Percentiles rank a stretch among this genome's conserved stretches.
Evolutionary conservation across 2,113 vertebrate genomes (phyloP).

Genomic region (Calidris pugnax): DNA sequence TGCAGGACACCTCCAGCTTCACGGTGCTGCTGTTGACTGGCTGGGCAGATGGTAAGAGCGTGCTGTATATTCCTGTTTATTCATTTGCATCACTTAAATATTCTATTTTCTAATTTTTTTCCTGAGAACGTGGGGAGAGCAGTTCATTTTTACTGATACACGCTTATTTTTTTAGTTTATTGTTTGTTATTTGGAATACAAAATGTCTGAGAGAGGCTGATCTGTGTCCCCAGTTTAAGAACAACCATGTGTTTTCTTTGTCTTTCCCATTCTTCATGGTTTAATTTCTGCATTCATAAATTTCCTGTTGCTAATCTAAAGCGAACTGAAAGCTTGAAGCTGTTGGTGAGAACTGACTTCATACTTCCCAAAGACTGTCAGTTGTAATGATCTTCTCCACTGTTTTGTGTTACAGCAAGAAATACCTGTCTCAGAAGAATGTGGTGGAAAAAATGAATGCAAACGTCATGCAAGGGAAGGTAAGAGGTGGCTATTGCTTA

Average conservation of each 20-base stretch:
- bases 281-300: not conserved
- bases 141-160: not conserved
- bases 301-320: not conserved
- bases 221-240: not conserved
- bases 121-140: not conserved
- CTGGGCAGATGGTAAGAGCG: constrained; percentile 91
- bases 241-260: not conserved
- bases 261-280: not conserved
- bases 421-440: constrained; percentile 97
- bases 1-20: constrained; percentile 94
- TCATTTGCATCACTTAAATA: not conserved
- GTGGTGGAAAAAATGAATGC: constrained; percentile 98
- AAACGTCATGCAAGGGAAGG: constrained; percentile 95
- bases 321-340: not conserved
- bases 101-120: too few species aligned
- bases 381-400: not conserved
- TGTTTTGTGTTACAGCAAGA: constrained; percentile 84
- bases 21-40: constrained; percentile 94
- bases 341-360: not conserved
- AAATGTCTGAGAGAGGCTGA: not conserved
- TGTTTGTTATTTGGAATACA: not conserved
- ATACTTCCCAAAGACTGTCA: not conserved
- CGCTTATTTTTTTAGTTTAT: not conserved
- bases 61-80: not conserved
- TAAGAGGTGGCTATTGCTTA: constrained; percentile 45